These are phyloP conservation scores for Macaca nemestrina DNA, from an alignment of 2,113 vertebrate genomes.

Conservation along the genomic window DNA sequence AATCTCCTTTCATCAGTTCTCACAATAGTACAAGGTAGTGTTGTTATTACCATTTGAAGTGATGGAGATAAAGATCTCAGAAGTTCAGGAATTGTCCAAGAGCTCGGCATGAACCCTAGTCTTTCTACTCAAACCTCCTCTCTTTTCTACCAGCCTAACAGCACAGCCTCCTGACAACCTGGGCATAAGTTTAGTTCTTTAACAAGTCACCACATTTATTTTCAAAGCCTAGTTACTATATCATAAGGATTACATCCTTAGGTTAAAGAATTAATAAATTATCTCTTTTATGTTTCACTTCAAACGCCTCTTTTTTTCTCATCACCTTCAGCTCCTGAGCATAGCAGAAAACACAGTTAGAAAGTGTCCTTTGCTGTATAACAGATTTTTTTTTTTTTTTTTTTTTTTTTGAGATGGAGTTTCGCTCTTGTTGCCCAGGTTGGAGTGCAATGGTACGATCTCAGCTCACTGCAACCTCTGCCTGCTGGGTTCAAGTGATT, in stretches of 20 bases:
- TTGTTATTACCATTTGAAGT: neutral
- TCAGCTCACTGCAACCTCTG: no score
- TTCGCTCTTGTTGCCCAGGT: no score
- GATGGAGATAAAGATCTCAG: neutral
- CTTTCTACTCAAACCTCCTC: neutral
- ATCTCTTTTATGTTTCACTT: neutral
- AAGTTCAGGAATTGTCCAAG: neutral
- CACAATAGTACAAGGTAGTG: neutral
- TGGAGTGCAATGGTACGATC: no score
- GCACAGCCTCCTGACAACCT: neutral
- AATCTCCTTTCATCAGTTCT: no score
- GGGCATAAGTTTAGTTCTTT: neutral
- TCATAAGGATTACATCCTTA: constrained; percentile 11
- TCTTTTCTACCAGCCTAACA: neutral
- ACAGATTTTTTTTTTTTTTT: constrained; percentile 57
- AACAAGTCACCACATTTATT: neutral
- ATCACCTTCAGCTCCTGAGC: neutral
- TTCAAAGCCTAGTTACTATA: neutral
- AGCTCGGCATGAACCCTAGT: neutral
- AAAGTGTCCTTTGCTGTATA: neutral
- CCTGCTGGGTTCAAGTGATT: no score
- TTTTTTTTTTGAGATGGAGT: neutral
- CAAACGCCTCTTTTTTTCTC: neutral
- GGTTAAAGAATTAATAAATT: neutral
- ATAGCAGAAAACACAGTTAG: neutral